phyloP scores from a whole-genome alignment of 2,797 vertebrate genomes.

The Coracias cyanogaster region DNA sequence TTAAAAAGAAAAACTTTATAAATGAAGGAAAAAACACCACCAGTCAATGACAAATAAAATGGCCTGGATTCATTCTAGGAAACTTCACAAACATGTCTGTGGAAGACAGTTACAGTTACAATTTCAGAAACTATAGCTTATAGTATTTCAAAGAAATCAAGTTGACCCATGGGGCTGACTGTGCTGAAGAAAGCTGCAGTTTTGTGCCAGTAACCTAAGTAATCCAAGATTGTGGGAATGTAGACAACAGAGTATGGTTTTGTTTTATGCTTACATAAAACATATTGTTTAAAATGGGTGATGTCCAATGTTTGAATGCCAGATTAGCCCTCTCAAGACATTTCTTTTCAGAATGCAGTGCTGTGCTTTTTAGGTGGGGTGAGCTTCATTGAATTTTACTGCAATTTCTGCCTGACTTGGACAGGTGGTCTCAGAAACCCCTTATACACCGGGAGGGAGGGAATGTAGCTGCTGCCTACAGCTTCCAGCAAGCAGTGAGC shows the following conservation, averaged over 20 bases:
- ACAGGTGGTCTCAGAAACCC: neutral
- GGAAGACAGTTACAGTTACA: neutral
- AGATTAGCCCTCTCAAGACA: neutral
- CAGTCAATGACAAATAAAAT: neutral
- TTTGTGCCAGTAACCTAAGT: neutral
- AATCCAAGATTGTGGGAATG: neutral
- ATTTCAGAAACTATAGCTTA: constrained; percentile 8
- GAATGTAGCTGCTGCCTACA: neutral
- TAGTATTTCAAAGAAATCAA: constrained; percentile 4
- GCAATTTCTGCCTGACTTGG: neutral
- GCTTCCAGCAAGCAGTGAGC: neutral
- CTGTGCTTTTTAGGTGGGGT: neutral
- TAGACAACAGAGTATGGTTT: constrained; percentile 16
- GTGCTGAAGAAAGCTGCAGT: neutral
- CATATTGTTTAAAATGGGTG: neutral
- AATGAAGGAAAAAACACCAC: neutral
- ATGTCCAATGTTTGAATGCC: neutral
- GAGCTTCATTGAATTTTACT: neutral
- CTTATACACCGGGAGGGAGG: neutral
- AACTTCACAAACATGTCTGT: neutral
- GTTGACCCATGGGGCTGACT: neutral
- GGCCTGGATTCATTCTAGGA: neutral
- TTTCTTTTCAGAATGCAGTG: neutral
- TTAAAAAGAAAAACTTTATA: neutral
- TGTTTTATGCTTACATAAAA: constrained; percentile 30